Conservation (phyloP, 2,113 vertebrate genomes). For the Nothoprocta pentlandii region DNA sequence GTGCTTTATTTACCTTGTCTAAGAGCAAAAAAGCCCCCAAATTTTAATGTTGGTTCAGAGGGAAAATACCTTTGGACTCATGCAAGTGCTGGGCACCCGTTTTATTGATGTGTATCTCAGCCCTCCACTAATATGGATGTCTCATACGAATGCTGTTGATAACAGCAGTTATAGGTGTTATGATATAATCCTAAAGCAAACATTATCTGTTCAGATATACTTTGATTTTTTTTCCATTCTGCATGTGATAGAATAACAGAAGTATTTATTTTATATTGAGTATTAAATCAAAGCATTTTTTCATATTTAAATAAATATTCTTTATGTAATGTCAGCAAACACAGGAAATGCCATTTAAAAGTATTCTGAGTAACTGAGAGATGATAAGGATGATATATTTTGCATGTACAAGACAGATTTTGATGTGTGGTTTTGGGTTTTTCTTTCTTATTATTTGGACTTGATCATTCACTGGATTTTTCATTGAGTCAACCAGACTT, state of each 20-base stretch:
- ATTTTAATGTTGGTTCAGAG: neutral
- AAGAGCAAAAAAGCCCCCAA: neutral
- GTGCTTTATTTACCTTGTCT: neutral
- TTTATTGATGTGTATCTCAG: neutral
- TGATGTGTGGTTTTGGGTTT: neutral
- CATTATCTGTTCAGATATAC: neutral
- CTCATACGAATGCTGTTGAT: neutral
- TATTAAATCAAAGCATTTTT: neutral
- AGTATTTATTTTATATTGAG: neutral
- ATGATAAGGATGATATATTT: neutral
- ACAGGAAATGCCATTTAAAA: constrained; percentile 15
- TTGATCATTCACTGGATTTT: neutral
- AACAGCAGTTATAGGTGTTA: too few relatives aligned
- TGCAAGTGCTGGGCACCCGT: neutral
- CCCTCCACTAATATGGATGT: neutral
- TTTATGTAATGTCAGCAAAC: neutral
- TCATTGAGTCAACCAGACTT: neutral
- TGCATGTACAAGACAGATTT: neutral
- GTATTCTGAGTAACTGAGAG: neutral
- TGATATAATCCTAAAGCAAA: neutral
- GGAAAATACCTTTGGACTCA: neutral
- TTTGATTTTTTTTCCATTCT: neutral
- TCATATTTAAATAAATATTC: neutral
- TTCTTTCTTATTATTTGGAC: neutral
- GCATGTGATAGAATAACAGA: neutral